Evolutionary conservation across 2,888 invertebrate genomes (phyloP), one percentile per base, ranked within the genome.

Genomic region (Tolmerus cingulatus): DNA sequence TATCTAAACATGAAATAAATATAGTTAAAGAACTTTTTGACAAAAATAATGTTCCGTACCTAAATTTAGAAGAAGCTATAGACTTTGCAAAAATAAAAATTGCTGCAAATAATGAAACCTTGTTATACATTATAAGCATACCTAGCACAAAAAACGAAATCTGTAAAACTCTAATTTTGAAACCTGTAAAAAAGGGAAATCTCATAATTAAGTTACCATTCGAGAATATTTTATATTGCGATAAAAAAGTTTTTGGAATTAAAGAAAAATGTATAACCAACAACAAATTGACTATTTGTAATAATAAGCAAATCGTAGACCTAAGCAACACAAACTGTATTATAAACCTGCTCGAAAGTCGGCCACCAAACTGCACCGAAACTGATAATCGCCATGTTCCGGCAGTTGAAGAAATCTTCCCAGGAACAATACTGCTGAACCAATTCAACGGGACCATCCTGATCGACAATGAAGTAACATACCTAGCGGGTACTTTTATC

Each of bases 11-110:
- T 27, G 79, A 79, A 46, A n/a, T 79, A 79, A 66, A 23, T 23
- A 86, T 78, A 40, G 51, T 77, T 5, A 77, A 78, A 37, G 78
- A 78, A 40, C 78, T 78, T 1, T 78, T 78, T 37, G 78, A 78
- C 4, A 78, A n/a, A 40, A 78, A 78, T 9, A 40, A 78, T 40
- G 78, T 78, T 7, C 78, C 78, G 40, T 78, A 78, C 3, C 9
- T 37, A 16, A 78, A 78, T 78, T 1, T 78, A 78, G 78, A 78
- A 78, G 78, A 78, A n/a, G 78, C 78, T 12, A 40, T 78, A 34
- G 78, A 78, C 7, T 78, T 78, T 40, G 78, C 78, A 1, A 2
- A 78, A 40, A 78, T 78, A 19, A 78, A 78, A 8, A 78, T 78
- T 40, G 78, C 37, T 7, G 30, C 46, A 8, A 78, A 37, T 19